Conservation (phyloP, 2,797 vertebrate genomes). For the Peromyscus nudipes region DNA sequence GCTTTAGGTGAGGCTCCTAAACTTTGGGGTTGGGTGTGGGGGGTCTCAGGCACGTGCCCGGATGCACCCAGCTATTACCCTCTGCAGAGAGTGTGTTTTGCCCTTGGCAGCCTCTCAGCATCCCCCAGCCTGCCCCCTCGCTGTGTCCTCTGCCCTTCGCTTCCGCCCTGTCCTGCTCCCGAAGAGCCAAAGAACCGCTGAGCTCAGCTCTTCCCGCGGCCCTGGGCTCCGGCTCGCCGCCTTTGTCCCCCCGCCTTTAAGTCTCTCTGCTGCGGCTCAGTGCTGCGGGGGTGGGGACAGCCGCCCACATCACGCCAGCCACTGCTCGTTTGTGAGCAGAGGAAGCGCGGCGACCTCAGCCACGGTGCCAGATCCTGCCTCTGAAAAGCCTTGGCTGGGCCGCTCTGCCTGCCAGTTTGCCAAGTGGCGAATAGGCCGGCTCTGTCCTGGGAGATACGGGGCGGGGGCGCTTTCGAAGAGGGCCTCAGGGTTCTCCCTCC, state of each 20-base stretch:
- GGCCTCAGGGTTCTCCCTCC: not conserved
- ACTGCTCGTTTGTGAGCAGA: slow-evolving; percentile 46
- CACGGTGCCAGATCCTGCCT: slow-evolving; percentile 63
- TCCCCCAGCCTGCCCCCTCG: not conserved
- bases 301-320: not conserved
- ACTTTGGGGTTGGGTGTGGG: not conserved
- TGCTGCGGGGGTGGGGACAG: not conserved
- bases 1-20: not conserved
- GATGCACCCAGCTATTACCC: not conserved
- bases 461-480: not conserved
- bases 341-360: slow-evolving; percentile 20
- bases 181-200: slow-evolving; percentile 34
- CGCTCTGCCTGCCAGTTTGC: slow-evolving; percentile 42
- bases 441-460: slow-evolving; percentile 72
- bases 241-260: slow-evolving; percentile 60
- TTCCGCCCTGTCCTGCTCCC: slow-evolving; percentile 22
- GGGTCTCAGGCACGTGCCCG: not conserved
- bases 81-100: not conserved
- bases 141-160: slow-evolving; percentile 2
- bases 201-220: slow-evolving; percentile 72
- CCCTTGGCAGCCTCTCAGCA: slow-evolving; percentile 18
- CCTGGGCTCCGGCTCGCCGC: not conserved
- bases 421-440: slow-evolving; percentile 70
- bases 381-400: slow-evolving; percentile 25
- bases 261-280: not conserved